Evolutionary conservation across 2,113 vertebrate species (phyloP), one percentile per base, ranked within the genome.

Genomic region (Gadus macrocephalus): DNA sequence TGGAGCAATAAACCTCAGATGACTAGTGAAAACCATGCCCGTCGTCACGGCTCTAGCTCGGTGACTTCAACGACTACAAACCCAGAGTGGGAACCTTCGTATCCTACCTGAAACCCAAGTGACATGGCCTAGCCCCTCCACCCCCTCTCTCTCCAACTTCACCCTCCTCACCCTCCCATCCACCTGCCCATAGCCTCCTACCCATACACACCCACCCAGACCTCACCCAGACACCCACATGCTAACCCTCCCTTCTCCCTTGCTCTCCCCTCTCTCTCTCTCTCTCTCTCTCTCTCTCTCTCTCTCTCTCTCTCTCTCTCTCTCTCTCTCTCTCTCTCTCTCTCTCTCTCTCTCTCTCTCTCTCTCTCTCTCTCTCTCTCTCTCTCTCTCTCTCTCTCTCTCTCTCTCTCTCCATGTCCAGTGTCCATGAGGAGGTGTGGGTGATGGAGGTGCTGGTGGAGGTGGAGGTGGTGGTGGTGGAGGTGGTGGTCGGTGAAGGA

Each of bases 41-140:
- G 84, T 86, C 81, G 84, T 87, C 78, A 90, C 77, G 82, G 88
- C 68, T 88, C 76, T 88, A 87, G 84, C 83, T 78, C 84, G 85
- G 85, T 15, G 14, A 80, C 75, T 83, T 79, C 85, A 87, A 84
- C 55, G 72, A 82, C 80, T 78, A 82, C 72, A 87, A 81, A 82
- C 77, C 81, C 80, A 73, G 68, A 82, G 73, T 67, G 60, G 75
- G 80, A 70, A 72, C 69, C 69, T 9, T 49, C 42, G 9, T 49
- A 49, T 49, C 42, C 42, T 49, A 49, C 42, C 42, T 49, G 67
- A 67, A 76, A 64, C 82, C 81, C 78, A 60, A 67, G 38, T 73
- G 68, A 59, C 49, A 58, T 58, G 49, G 53, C 64, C 68, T 60
- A 55, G 64, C 64, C 42, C 7, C 62, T 22, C 19, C 78, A 76